These are phyloP conservation scores for Elysia chlorotica DNA, from an alignment of 1,140 invertebrate species.

Conservation along the genomic window DNA sequence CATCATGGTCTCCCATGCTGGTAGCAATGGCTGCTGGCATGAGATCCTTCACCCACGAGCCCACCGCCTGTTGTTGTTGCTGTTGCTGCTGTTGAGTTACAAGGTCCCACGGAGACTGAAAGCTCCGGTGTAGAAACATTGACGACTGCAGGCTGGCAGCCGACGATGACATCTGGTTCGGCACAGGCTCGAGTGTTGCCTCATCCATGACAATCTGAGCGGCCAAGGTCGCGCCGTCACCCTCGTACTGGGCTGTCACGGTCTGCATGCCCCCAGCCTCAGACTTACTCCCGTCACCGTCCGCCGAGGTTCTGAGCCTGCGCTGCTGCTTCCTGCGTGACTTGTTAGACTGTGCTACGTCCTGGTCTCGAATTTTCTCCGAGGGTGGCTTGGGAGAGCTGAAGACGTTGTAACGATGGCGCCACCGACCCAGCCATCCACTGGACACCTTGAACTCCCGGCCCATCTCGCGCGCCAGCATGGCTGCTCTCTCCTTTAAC, in stretches of 20 bases:
- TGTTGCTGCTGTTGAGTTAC: slow-evolving; percentile 1
- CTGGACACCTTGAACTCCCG: slow-evolving; percentile 19
- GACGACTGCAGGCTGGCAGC: too few relatives aligned
- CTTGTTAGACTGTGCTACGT: background rate
- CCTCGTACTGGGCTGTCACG: background rate
- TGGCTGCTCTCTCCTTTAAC: slow-evolving; percentile 13
- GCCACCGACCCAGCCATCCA: slow-evolving; percentile 19
- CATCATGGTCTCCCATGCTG: too few relatives aligned
- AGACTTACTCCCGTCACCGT: background rate
- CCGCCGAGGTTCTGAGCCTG: background rate
- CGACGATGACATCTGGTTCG: background rate
- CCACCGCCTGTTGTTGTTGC: too few relatives aligned
- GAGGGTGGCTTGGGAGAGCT: background rate
- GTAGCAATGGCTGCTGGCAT: too few relatives aligned
- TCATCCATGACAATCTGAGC: background rate
- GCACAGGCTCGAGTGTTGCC: background rate
- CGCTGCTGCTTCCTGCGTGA: background rate
- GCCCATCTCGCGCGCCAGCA: slow-evolving; percentile 6
- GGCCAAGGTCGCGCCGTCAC: background rate
- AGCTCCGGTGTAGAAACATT: slow-evolving; percentile 8
- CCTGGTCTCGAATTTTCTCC: background rate
- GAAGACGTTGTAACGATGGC: slow-evolving; percentile 16
- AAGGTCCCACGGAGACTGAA: slow-evolving; percentile 14
- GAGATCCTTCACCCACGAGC: too few relatives aligned
- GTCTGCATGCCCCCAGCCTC: background rate